These are phyloP conservation scores for Micrasema minimum DNA, from an alignment of 1,140 invertebrate genomes.

Conservation along the genomic window DNA sequence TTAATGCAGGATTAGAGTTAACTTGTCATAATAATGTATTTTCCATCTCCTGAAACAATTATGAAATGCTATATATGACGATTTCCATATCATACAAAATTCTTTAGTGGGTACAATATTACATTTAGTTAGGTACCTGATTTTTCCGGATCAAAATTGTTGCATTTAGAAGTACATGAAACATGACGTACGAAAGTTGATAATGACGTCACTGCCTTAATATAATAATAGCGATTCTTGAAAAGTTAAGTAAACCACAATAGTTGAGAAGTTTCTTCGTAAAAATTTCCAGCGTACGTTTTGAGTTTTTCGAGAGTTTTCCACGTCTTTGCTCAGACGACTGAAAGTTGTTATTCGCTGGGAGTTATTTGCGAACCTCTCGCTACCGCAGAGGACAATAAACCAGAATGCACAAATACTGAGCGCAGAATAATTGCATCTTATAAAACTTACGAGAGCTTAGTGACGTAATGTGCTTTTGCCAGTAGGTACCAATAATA, in stretches of 20 bases:
- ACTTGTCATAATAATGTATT: no score
- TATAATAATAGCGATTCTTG: conserved; percentile 28
- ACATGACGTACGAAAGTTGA: no score
- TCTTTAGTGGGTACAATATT: no score
- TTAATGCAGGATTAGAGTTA: no score
- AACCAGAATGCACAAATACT: conserved; percentile 46
- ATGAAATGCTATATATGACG: no score
- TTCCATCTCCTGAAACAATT: no score
- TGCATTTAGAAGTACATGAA: no score
- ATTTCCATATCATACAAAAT: no score
- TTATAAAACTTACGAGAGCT: conserved; percentile 21
- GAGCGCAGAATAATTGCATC: conserved; percentile 38
- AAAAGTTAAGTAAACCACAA: conserved; percentile 36
- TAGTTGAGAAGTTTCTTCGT: conserved; percentile 38
- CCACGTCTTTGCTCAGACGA: conserved; percentile 19
- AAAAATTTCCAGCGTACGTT: conserved; percentile 23
- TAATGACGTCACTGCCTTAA: conserved; percentile 5
- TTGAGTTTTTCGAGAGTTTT: conserved; percentile 23
- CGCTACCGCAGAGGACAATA: conserved; percentile 42
- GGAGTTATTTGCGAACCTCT: conserved; percentile 39
- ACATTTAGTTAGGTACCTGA: no score
- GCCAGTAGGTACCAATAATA: no score
- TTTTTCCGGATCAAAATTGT: no score
- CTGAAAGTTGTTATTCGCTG: conserved; percentile 24
- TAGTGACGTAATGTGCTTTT: no score